Evolutionary conservation across 2,888 invertebrate genomes (phyloP).

Genomic region (Drosophila borealis): DNA sequence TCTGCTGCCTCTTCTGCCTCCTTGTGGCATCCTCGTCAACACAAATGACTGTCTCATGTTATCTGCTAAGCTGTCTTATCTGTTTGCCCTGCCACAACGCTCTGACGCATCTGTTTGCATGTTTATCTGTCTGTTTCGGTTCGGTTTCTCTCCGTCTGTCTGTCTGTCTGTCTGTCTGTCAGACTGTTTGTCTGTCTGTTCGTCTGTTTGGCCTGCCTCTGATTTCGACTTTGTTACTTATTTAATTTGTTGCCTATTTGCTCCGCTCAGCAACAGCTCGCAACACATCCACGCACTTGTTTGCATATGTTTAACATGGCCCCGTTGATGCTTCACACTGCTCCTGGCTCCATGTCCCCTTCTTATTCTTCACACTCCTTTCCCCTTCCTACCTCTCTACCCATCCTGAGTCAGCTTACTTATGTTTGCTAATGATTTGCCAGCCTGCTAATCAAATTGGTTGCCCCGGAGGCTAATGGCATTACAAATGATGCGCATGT

Average conservation of each 20-base stretch:
- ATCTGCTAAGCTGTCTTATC: conserved; percentile 79
- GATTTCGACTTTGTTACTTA: conserved; percentile 77
- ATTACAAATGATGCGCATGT: conserved; percentile 47
- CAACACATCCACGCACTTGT: conserved; percentile 65
- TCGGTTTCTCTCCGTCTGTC: conserved; percentile 1
- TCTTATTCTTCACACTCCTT: not conserved
- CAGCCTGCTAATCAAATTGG: conserved; percentile 73
- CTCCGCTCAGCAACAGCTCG: conserved; percentile 29
- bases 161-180: conserved; percentile 3
- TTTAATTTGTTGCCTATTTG: conserved; percentile 80
- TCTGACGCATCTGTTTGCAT: conserved; percentile 54
- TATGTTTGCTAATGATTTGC: conserved; percentile 74
- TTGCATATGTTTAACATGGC: conserved; percentile 78
- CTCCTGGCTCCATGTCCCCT: not conserved
- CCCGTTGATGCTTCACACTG: conserved; percentile 22
- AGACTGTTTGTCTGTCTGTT: conserved; percentile 7
- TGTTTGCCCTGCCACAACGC: conserved; percentile 48
- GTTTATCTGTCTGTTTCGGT: conserved; percentile 44
- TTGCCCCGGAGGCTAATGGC: conserved; percentile 62
- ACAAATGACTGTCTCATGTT: conserved; percentile 81
- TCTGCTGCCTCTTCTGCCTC: conserved; percentile 9
- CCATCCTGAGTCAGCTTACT: conserved; percentile 33
- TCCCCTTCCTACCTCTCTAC: not conserved
- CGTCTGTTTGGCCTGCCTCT: conserved; percentile 31
- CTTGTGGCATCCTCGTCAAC: conserved; percentile 68